Conservation (phyloP, 2,888 invertebrate genomes). For the Heliconius erato region DNA sequence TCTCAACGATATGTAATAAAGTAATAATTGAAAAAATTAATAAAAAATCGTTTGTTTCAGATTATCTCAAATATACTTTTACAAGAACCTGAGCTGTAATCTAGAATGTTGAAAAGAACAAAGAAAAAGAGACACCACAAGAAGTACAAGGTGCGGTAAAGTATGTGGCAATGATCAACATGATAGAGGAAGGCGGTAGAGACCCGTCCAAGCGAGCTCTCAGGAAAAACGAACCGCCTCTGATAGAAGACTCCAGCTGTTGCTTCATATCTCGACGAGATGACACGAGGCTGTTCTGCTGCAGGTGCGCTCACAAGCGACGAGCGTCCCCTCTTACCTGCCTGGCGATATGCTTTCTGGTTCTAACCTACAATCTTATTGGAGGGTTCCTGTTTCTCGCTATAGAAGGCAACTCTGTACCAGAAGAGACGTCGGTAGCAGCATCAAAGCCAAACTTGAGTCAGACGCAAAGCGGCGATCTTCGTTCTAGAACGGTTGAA, state of each 20-base stretch:
- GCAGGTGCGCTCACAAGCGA: conserved; percentile 79
- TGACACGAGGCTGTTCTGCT: conserved; percentile 67
- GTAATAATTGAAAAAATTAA: background rate
- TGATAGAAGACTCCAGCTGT: conserved; percentile 60
- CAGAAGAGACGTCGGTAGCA: conserved; percentile 87
- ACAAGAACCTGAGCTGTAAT: conserved; percentile 37
- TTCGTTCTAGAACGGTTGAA: conserved; percentile 91
- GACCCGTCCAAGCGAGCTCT: conserved; percentile 57
- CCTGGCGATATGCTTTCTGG: conserved; percentile 93
- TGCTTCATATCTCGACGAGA: conserved; percentile 59
- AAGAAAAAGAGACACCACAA: conserved; percentile 67
- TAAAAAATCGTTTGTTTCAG: conserved; percentile 52
- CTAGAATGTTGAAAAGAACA: conserved; percentile 64
- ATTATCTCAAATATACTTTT: conserved; percentile 31
- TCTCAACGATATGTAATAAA: too few species aligned
- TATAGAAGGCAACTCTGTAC: conserved; percentile 88
- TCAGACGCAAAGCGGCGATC: conserved; percentile 82
- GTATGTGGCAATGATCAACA: conserved; percentile 56
- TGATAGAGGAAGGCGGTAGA: conserved; percentile 63
- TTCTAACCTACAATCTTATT: conserved; percentile 95
- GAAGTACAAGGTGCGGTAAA: conserved; percentile 72
- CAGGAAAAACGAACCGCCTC: conserved; percentile 43
- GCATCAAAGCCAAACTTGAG: conserved; percentile 88
- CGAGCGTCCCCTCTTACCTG: conserved; percentile 89
- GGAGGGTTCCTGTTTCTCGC: conserved; percentile 97